phyloP scores from a whole-genome alignment of 2,113 vertebrate genomes.

The Labrus mixtus region DNA sequence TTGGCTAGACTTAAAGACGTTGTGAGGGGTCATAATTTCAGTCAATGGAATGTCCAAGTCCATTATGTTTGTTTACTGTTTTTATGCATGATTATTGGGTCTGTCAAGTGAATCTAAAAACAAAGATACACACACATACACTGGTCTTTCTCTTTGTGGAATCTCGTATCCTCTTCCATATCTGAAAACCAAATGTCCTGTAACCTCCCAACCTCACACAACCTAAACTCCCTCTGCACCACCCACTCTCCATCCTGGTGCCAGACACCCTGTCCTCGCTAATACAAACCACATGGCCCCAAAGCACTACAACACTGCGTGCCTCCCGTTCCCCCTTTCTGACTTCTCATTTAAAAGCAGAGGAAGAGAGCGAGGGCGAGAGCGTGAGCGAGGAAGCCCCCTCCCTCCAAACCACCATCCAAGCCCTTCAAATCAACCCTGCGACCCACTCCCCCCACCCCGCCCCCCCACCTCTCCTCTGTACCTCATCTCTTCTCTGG shows the following conservation, averaged over 20 bases:
- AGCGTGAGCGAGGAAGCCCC: constrained; percentile 47
- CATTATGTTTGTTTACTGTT: constrained; percentile 6
- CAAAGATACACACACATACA: constrained; percentile 37
- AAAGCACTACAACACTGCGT: constrained; percentile 78
- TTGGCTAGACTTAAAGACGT: background rate
- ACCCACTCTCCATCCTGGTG: constrained; percentile 79
- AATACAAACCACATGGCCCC: constrained; percentile 86
- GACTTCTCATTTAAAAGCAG: constrained; percentile 76
- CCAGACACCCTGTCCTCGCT: constrained; percentile 85
- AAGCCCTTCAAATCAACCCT: constrained; percentile 77
- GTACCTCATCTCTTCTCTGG: constrained; percentile 77
- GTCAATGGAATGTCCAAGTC: constrained; percentile 1
- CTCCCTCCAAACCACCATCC: constrained; percentile 75
- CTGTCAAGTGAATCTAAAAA: constrained; percentile 42
- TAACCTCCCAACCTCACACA: constrained; percentile 79
- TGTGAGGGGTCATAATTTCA: background rate
- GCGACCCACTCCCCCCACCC: constrained; percentile 67
- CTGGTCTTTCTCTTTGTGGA: constrained; percentile 45
- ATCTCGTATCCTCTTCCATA: constrained; percentile 63
- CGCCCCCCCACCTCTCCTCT: constrained; percentile 65
- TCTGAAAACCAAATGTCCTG: constrained; percentile 80
- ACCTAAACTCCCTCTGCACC: constrained; percentile 74
- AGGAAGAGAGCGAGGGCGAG: constrained; percentile 51
- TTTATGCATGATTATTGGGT: constrained; percentile 9
- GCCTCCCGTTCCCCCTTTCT: constrained; percentile 73